A percentile compares a stretch with the other conserved stretches of the same genome.
These are phyloP conservation scores for Sandelia bainsii DNA, from an alignment of 2,797 vertebrate genomes.

Conservation along the genomic window DNA sequence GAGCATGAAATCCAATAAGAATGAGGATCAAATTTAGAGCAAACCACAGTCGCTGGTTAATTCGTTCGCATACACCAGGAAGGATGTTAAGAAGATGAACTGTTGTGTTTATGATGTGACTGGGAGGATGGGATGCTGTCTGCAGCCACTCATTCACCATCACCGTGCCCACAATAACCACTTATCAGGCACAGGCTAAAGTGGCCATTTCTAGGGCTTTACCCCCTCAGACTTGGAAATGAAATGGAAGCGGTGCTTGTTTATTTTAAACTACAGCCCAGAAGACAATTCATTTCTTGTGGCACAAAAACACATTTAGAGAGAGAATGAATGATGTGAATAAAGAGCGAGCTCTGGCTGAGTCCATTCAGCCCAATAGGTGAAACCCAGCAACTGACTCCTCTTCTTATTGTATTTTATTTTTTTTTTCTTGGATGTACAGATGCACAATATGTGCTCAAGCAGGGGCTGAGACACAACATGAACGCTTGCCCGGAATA, in stretches of 20 bases:
- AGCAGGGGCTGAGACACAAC: slow-evolving; percentile 62
- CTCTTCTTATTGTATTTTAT: slow-evolving; percentile 41
- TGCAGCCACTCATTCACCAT: slow-evolving; percentile 55
- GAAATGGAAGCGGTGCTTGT: slow-evolving; percentile 51
- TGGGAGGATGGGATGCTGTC: slow-evolving; percentile 49
- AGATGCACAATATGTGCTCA: slow-evolving; percentile 43
- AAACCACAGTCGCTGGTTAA: slow-evolving; percentile 49
- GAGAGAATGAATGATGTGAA: slow-evolving; percentile 62
- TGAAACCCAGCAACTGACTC: slow-evolving; percentile 64
- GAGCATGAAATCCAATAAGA: slow-evolving; percentile 35
- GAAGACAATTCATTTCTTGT: slow-evolving; percentile 65
- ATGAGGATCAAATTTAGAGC: slow-evolving; percentile 46
- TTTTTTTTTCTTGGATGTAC: slow-evolving; percentile 32
- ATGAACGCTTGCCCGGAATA: slow-evolving; percentile 69
- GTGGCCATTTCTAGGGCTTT: slow-evolving; percentile 49
- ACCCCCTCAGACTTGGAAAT: slow-evolving; percentile 43
- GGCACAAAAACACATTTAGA: slow-evolving; percentile 33
- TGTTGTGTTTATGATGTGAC: slow-evolving; percentile 44
- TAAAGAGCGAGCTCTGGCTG: slow-evolving; percentile 55
- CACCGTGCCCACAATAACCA: slow-evolving; percentile 61
- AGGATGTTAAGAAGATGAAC: slow-evolving; percentile 65
- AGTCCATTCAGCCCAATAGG: slow-evolving; percentile 52
- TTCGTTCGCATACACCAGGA: slow-evolving; percentile 56
- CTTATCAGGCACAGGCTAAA: slow-evolving; percentile 70
- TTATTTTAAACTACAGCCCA: slow-evolving; percentile 60